Evolutionary conservation across 1,140 invertebrate genomes (phyloP).

Genomic region (Penaeus japonicus): DNA sequence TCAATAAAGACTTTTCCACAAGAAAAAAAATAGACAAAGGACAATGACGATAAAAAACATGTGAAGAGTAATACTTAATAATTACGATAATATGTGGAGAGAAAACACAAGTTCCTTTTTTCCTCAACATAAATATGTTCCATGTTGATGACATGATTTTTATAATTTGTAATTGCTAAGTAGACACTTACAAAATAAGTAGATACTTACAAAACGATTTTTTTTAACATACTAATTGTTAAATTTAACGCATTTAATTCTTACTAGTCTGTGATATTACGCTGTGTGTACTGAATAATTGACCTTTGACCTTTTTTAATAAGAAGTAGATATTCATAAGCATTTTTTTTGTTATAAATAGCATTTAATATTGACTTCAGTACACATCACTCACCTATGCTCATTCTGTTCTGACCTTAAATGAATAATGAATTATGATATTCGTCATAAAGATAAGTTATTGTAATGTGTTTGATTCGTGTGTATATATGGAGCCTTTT

Average conservation of each 20-base stretch:
- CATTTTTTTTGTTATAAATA: neutral
- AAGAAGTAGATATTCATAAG: neutral
- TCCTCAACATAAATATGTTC: no score
- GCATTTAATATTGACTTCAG: slow-evolving; percentile 22
- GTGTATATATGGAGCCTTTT: neutral
- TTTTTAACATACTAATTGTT: slow-evolving; percentile 22
- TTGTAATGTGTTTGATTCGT: neutral
- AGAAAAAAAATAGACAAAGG: no score
- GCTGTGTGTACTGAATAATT: slow-evolving; percentile 18
- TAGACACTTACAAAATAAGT: no score
- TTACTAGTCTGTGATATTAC: slow-evolving; percentile 39
- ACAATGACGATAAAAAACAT: no score
- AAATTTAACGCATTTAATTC: slow-evolving; percentile 27
- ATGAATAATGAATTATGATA: neutral
- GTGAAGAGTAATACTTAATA: no score
- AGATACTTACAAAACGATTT: neutral
- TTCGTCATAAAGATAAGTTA: neutral
- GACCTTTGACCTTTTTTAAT: neutral
- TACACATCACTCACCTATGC: slow-evolving; percentile 35
- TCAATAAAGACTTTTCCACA: no score
- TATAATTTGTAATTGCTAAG: no score
- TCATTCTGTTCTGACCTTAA: neutral
- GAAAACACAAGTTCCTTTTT: no score
- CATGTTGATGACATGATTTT: no score
- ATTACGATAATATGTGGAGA: no score